phyloP scores from a whole-genome alignment of 2,797 vertebrate genomes.

The Triplophysa yarkandensis region DNA sequence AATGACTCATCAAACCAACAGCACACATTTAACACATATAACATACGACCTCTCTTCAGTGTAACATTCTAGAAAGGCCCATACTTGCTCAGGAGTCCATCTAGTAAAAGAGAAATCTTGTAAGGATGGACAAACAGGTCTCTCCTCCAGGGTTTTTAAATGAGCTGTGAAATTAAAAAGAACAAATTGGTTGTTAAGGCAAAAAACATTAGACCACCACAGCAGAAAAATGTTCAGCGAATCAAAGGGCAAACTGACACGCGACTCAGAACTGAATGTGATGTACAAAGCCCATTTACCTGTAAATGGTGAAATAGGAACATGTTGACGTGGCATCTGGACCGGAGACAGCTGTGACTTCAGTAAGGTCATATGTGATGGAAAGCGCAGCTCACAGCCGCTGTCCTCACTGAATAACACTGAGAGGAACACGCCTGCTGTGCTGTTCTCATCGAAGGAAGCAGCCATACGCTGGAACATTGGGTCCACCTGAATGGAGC shows the following conservation, averaged over 20 bases:
- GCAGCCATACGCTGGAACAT: conserved; percentile 88
- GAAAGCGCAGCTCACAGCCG: conserved; percentile 83
- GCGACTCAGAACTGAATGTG: not conserved
- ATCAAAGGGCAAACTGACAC: not conserved
- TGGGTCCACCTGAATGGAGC: conserved; percentile 82
- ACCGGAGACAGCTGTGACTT: conserved; percentile 66
- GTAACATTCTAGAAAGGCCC: conserved; percentile 15
- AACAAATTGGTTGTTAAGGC: not conserved
- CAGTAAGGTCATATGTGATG: conserved; percentile 77
- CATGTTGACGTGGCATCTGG: conserved; percentile 65
- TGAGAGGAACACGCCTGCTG: conserved; percentile 85
- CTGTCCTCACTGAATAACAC: conserved; percentile 81
- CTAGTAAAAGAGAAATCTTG: conserved; percentile 87
- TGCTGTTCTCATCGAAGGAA: conserved; percentile 90
- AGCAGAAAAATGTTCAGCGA: not conserved
- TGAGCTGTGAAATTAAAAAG: conserved; percentile 63
- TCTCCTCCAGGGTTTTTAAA: conserved; percentile 78
- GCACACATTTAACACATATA: not conserved
- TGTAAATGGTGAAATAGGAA: conserved; percentile 74
- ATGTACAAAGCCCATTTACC: conserved; percentile 65
- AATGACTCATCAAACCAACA: not conserved
- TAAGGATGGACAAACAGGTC: conserved; percentile 86
- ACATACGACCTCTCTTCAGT: not conserved
- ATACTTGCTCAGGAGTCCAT: conserved; percentile 84
- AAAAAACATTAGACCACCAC: not conserved